Conservation (phyloP, 1,140 invertebrate genomes). For the Drosophila sturtevanti region DNA sequence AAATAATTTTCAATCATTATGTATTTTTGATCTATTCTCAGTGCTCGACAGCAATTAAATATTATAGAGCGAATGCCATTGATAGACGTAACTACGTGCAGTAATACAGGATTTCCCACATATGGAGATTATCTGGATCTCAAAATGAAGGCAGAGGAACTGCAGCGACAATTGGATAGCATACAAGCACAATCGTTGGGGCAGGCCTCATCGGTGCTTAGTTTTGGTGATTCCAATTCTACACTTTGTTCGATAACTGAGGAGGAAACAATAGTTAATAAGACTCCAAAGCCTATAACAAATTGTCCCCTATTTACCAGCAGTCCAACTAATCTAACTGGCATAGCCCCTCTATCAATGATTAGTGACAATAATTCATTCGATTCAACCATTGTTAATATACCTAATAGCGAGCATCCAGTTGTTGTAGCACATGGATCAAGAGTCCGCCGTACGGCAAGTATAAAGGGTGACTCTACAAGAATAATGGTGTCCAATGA, state of each 20-base stretch:
- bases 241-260: background rate
- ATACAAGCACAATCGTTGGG: background rate
- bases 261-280: background rate
- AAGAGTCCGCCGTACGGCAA: background rate
- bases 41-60: no score
- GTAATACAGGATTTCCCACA: conserved; percentile 39
- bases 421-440: background rate
- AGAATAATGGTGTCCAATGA: background rate
- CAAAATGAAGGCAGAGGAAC: background rate
- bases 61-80: no score
- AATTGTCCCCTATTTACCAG: background rate
- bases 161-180: background rate
- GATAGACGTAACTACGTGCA: no score
- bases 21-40: no score
- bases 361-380: background rate
- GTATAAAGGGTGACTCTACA: background rate
- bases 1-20: background rate
- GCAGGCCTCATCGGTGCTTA: background rate
- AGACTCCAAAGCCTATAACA: background rate
- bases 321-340: background rate
- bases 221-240: background rate
- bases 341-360: background rate
- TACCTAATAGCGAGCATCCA: background rate
- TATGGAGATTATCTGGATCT: conserved; percentile 19
- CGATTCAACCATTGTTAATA: background rate